These are phyloP conservation scores for Agrochola litura DNA, from an alignment of 2,888 invertebrate species.

Conservation along the genomic window DNA sequence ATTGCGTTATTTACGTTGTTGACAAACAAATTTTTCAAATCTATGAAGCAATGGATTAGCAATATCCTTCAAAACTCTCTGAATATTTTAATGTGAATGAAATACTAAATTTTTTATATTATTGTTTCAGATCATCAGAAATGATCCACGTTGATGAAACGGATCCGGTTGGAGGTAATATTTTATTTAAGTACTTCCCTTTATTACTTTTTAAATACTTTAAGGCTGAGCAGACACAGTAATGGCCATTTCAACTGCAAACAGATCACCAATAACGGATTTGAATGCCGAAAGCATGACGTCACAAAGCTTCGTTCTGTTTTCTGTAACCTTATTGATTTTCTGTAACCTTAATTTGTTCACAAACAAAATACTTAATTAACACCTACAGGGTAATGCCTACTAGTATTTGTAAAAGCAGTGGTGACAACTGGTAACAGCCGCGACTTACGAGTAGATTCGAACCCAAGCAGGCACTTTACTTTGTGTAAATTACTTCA, in stretches of 20 bases:
- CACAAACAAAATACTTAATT: conserved; percentile 1
- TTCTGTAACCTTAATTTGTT: conserved; percentile 22
- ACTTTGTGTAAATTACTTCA: too few species aligned
- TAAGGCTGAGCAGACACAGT: neutral
- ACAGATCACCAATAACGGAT: conserved; percentile 18
- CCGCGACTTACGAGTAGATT: too few species aligned
- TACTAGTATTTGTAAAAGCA: neutral
- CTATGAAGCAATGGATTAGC: too few species aligned
- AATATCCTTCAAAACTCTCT: neutral
- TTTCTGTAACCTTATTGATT: conserved; percentile 16
- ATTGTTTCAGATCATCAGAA: conserved; percentile 87
- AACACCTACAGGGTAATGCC: neutral
- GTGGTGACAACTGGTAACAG: too few species aligned
- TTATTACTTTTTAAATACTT: conserved; percentile 38
- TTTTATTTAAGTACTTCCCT: conserved; percentile 34
- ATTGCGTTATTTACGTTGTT: too few species aligned
- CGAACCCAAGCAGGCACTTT: too few species aligned
- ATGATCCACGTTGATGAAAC: conserved; percentile 98
- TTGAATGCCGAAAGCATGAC: conserved; percentile 31
- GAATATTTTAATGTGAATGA: conserved; percentile 28
- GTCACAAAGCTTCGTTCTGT: conserved; percentile 24
- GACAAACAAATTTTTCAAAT: too few species aligned
- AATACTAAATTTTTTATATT: conserved; percentile 42
- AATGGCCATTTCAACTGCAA: conserved; percentile 28
- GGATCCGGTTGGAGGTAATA: conserved; percentile 96